A percentile compares a stretch with the other conserved stretches of the same genome.
phyloP scores from a whole-genome alignment of 2,888 invertebrate species.

The Drepana falcataria region DNA sequence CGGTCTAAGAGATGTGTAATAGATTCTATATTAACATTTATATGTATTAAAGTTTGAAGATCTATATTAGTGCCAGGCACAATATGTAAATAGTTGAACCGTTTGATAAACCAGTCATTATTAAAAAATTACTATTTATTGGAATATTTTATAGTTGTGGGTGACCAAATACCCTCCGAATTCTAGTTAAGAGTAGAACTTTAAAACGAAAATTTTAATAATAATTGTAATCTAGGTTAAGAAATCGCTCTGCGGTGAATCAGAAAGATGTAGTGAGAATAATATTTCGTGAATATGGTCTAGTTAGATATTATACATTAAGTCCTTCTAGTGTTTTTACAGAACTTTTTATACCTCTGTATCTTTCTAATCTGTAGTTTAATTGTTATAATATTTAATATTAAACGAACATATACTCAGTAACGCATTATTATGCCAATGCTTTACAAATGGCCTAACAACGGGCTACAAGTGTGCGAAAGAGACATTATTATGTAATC shows the following conservation, averaged over 20 bases:
- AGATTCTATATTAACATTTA: slow-evolving; percentile 2
- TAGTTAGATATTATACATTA: slow-evolving; percentile 52
- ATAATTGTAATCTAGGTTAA: slow-evolving; percentile 15
- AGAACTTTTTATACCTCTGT: slow-evolving; percentile 67
- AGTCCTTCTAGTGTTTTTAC: slow-evolving; percentile 69
- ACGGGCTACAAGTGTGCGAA: no score
- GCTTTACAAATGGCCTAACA: no score
- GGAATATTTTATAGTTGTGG: slow-evolving; percentile 22
- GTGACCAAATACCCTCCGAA: slow-evolving; percentile 59
- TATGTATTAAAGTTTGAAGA: slow-evolving; percentile 14
- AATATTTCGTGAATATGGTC: slow-evolving; percentile 35
- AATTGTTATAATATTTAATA: slow-evolving; percentile 9
- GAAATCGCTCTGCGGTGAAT: slow-evolving; percentile 38
- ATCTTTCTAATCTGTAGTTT: slow-evolving; percentile 42
- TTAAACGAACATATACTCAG: no score
- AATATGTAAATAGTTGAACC: slow-evolving; percentile 14
- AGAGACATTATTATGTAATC: no score
- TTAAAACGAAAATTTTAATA: no score
- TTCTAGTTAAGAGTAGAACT: slow-evolving; percentile 28
- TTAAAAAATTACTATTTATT: no score
- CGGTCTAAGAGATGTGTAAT: slow-evolving; percentile 14
- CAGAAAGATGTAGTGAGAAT: slow-evolving; percentile 71
- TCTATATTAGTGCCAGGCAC: slow-evolving; percentile 48
- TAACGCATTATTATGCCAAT: no score
- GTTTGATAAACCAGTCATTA: slow-evolving; percentile 33